phyloP scores from a whole-genome alignment of 1,140 invertebrate genomes.

The Galleria mellonella region DNA sequence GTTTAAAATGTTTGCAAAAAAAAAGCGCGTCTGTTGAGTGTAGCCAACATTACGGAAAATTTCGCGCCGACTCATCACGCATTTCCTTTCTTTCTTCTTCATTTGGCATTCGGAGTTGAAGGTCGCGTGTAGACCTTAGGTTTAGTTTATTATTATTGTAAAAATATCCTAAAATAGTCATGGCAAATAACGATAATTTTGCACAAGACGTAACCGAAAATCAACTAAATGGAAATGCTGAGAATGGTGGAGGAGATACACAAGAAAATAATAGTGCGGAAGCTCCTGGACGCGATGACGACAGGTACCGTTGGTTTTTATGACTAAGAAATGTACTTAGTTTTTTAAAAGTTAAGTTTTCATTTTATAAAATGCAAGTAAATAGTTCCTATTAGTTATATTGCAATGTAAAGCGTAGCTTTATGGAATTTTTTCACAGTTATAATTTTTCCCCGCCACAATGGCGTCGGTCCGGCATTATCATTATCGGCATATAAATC shows the following conservation, averaged over 20 bases:
- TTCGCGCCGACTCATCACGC: constrained; percentile 64
- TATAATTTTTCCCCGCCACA: constrained; percentile 37
- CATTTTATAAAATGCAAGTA: constrained; percentile 6
- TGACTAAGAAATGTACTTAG: constrained; percentile 7
- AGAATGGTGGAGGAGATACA: constrained; percentile 77
- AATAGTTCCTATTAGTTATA: no score
- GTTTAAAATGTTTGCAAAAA: constrained; percentile 41
- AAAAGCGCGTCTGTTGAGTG: constrained; percentile 41
- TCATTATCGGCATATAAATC: constrained; percentile 55
- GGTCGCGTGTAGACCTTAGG: constrained; percentile 65
- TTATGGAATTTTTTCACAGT: constrained; percentile 16
- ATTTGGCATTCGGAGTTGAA: constrained; percentile 69
- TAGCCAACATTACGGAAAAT: constrained; percentile 48
- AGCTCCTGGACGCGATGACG: constrained; percentile 81
- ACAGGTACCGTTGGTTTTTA: constrained; percentile 76
- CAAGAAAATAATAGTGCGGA: constrained; percentile 78
- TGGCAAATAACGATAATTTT: constrained; percentile 78
- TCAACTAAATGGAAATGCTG: constrained; percentile 76
- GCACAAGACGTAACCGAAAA: constrained; percentile 80
- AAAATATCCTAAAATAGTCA: constrained; percentile 55
- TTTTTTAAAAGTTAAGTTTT: constrained; percentile 6
- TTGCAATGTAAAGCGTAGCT: background rate
- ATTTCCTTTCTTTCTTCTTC: constrained; percentile 63
- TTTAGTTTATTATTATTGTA: constrained; percentile 64
- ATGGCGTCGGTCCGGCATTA: constrained; percentile 67